phyloP scores from a whole-genome alignment of 2,797 vertebrate genomes.

The Mormyrus hasselquistii region DNA sequence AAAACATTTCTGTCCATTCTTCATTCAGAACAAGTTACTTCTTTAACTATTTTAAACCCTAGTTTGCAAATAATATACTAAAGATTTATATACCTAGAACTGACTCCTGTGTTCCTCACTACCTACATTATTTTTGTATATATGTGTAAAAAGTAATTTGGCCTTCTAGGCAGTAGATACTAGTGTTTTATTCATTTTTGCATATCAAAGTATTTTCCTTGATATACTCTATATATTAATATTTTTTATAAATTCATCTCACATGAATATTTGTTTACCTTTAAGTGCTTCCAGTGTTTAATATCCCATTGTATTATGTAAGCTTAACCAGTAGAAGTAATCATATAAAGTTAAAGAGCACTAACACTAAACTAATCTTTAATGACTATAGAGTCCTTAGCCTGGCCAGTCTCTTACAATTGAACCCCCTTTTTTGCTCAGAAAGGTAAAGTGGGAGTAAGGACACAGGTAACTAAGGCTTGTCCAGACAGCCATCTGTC shows the following conservation, averaged over 20 bases:
- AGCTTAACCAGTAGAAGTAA: neutral
- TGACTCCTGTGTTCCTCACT: neutral
- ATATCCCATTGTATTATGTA: neutral
- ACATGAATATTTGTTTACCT: neutral
- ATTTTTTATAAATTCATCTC: neutral
- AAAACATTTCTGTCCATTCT: neutral
- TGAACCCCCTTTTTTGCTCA: constrained; percentile 49
- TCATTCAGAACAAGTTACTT: neutral
- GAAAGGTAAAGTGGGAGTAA: constrained; percentile 53
- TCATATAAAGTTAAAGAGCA: neutral
- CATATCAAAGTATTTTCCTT: neutral
- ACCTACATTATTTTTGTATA: neutral
- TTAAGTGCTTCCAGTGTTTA: neutral
- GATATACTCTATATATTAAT: neutral
- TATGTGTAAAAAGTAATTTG: neutral
- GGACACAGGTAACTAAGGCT: constrained; percentile 34
- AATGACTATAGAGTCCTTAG: neutral
- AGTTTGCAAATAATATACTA: neutral
- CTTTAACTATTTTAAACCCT: neutral
- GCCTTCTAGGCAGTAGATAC: neutral
- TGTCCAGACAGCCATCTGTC: constrained; percentile 32
- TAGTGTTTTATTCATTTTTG: neutral
- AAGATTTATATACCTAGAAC: neutral
- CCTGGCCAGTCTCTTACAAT: constrained; percentile 39
- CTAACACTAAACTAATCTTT: neutral